phyloP scores from a whole-genome alignment of 2,888 invertebrate species.

The Cosmia trapezina region DNA sequence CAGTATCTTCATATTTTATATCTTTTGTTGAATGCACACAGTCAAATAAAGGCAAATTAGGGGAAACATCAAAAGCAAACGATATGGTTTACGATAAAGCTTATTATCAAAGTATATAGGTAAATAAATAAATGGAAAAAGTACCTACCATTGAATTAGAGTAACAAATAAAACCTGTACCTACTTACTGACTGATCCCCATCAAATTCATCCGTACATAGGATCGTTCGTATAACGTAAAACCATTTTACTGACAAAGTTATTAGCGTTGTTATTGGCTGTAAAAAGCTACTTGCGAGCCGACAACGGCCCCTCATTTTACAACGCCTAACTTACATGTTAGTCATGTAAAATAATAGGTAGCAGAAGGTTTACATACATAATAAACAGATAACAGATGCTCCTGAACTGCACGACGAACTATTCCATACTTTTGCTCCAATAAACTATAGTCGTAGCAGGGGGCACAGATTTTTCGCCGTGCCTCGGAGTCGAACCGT shows the following conservation, averaged over 20 bases:
- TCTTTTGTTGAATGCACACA: not conserved
- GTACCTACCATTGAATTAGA: slow-evolving; percentile 11
- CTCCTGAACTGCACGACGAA: no score
- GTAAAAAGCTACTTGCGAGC: slow-evolving; percentile 75
- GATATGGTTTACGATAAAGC: not conserved
- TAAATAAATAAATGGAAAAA: slow-evolving; percentile 12
- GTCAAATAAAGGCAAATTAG: not conserved
- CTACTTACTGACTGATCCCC: slow-evolving; percentile 12
- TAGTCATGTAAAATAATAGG: not conserved
- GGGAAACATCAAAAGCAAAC: slow-evolving; percentile 10
- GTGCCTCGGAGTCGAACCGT: no score
- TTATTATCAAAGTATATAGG: not conserved
- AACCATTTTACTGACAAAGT: slow-evolving; percentile 75
- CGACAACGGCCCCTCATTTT: slow-evolving; percentile 72
- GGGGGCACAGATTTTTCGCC: no score
- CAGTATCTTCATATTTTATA: not conserved
- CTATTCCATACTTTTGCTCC: no score
- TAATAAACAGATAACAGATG: no score
- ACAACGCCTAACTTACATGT: slow-evolving; percentile 63
- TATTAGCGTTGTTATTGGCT: slow-evolving; percentile 77
- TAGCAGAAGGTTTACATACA: slow-evolving; percentile 21
- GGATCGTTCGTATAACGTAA: slow-evolving; percentile 66
- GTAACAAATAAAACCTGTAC: slow-evolving; percentile 23
- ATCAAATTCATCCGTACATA: slow-evolving; percentile 34
- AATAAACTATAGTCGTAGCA: no score